Percentiles rank a stretch among this genome's conserved stretches.
These are phyloP conservation scores for Tipula lateralis DNA, from an alignment of 2,888 invertebrate species.

Conservation along the genomic window DNA sequence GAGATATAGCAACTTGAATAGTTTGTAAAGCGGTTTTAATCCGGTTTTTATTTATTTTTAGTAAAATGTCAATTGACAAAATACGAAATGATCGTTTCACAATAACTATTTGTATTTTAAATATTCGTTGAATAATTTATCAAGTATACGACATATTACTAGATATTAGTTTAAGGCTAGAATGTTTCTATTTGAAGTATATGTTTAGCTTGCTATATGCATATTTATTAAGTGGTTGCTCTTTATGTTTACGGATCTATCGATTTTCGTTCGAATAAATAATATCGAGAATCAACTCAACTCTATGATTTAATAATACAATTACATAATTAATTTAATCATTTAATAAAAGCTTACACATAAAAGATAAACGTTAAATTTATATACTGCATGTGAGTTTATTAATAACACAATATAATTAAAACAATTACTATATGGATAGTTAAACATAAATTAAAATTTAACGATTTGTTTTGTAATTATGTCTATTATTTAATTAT, in stretches of 20 bases:
- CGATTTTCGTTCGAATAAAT: too few relatives aligned
- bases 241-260: not conserved
- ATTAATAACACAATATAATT: not conserved
- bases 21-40: constrained; percentile 2
- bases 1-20: not conserved
- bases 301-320: not conserved
- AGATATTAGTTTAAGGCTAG: not conserved
- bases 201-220: not conserved
- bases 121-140: not conserved
- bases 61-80: constrained; percentile 4
- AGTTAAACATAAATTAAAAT: not conserved
- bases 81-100: not conserved
- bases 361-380: not conserved
- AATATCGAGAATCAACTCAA: too few relatives aligned
- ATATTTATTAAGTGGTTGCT: not conserved
- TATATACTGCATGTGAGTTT: not conserved
- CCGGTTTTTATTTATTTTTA: constrained; percentile 7
- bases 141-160: not conserved
- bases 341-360: not conserved
- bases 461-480: not conserved
- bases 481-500: not conserved
- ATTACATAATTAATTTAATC: not conserved
- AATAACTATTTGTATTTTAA: too few relatives aligned
- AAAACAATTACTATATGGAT: not conserved
- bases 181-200: not conserved